These are phyloP conservation scores for Cryptus viduatorius DNA, from an alignment of 2,888 invertebrate species.

Conservation along the genomic window DNA sequence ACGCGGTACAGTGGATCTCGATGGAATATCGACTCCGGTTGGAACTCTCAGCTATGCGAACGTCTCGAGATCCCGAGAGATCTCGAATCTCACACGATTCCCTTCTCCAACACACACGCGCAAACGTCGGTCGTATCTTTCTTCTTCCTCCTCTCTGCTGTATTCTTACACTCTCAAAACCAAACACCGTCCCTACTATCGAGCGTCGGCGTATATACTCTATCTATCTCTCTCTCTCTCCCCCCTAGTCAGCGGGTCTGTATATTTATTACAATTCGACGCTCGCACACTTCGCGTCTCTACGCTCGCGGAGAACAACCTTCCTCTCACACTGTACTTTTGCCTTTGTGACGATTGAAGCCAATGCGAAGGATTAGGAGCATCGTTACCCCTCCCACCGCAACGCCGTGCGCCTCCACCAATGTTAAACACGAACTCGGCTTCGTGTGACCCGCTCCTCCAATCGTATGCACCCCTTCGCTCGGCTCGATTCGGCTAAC, in stretches of 20 bases:
- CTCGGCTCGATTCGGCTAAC: conserved; percentile 58
- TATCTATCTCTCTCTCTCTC: conserved; percentile 22
- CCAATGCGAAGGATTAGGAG: conserved; percentile 70
- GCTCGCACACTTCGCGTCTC: conserved; percentile 63
- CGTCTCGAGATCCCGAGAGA: conserved; percentile 38
- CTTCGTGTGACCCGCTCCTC: conserved; percentile 51
- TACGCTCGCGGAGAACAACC: conserved; percentile 58
- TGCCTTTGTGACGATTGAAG: conserved; percentile 73
- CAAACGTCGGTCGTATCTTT: background rate
- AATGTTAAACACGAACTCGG: conserved; percentile 39
- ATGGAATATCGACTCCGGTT: no score
- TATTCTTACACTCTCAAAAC: conserved; percentile 20
- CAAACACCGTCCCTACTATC: conserved; percentile 49
- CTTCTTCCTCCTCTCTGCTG: conserved; percentile 20
- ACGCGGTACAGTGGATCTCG: conserved; percentile 7
- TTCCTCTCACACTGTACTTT: conserved; percentile 71
- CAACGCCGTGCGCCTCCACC: conserved; percentile 36
- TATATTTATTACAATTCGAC: conserved; percentile 56
- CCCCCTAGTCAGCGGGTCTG: conserved; percentile 39
- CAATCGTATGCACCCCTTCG: conserved; percentile 44
- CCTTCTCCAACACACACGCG: conserved; percentile 29
- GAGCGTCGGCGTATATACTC: conserved; percentile 40
- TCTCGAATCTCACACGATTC: conserved; percentile 49
- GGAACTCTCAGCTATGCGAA: conserved; percentile 34
- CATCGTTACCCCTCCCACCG: conserved; percentile 28